A percentile compares a stretch with the other conserved stretches of the same genome.
phyloP scores from a whole-genome alignment of 2,888 invertebrate species.

The Timema cristinae region DNA sequence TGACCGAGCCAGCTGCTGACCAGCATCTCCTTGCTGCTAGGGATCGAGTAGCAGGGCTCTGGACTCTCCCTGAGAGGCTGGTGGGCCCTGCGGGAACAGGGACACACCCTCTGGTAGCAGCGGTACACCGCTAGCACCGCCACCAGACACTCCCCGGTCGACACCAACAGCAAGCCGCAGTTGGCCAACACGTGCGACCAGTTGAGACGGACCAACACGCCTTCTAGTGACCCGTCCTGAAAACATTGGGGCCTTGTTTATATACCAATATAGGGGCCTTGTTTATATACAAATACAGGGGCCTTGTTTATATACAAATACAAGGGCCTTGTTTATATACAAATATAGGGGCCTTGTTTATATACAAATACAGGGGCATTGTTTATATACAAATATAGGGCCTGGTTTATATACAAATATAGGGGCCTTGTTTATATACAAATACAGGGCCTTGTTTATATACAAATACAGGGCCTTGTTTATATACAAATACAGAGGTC shows the following conservation, averaged over 20 bases:
- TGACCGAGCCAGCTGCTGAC: slow-evolving; percentile 29
- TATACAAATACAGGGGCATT: too few relatives aligned
- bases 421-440: too few relatives aligned
- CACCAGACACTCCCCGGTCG: slow-evolving; percentile 55
- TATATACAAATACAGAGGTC: too few relatives aligned
- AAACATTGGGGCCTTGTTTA: neutral
- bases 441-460: too few relatives aligned
- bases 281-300: too few relatives aligned
- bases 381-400: too few relatives aligned
- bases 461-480: too few relatives aligned
- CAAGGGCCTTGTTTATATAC: too few relatives aligned
- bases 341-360: too few relatives aligned
- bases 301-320: too few relatives aligned
- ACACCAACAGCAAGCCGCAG: slow-evolving; percentile 57
- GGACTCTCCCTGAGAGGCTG: slow-evolving; percentile 7
- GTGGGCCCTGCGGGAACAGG: slow-evolving; percentile 27
- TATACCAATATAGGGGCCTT: too few relatives aligned
- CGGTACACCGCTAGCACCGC: slow-evolving; percentile 39
- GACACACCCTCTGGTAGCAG: slow-evolving; percentile 35
- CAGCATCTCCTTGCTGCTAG: slow-evolving; percentile 29
- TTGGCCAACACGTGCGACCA: slow-evolving; percentile 61
- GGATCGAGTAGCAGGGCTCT: slow-evolving; percentile 21
- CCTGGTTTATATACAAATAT: too few relatives aligned
- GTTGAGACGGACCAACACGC: slow-evolving; percentile 23
- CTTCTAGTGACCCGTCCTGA: neutral